phyloP scores from a whole-genome alignment of 2,797 vertebrate genomes.

The Argyrosomus regius region DNA sequence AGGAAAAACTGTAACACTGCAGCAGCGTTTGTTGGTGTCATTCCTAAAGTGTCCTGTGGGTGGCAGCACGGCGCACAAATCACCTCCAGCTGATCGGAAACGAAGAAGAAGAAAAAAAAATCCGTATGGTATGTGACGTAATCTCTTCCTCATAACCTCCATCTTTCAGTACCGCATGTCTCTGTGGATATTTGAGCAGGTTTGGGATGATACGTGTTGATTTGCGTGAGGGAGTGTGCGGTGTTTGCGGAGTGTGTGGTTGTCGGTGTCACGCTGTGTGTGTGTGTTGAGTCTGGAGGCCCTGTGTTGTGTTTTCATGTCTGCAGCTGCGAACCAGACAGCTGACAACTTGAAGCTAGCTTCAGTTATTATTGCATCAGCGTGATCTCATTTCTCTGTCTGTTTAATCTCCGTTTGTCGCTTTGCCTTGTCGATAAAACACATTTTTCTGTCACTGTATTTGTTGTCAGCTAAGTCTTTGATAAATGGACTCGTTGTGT shows the following conservation, averaged over 20 bases:
- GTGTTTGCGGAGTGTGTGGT: neutral
- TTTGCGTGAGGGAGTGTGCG: neutral
- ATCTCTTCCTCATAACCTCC: constrained; percentile 72
- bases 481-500: neutral
- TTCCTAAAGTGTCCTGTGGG: constrained; percentile 6
- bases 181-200: constrained; percentile 73
- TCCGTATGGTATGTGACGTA: constrained; percentile 74
- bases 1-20: no score
- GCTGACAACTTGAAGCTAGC: constrained; percentile 6
- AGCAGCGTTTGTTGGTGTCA: constrained; percentile 32
- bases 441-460: no score
- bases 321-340: constrained; percentile 42
- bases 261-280: neutral
- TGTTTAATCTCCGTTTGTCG: neutral
- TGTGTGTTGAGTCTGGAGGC: constrained; percentile 6
- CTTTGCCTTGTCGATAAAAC: accelerated
- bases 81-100: neutral
- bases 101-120: constrained; percentile 36
- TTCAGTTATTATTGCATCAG: constrained; percentile 3
- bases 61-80: constrained; percentile 28
- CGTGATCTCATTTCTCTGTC: neutral
- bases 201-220: constrained; percentile 42
- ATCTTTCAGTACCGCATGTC: constrained; percentile 80
- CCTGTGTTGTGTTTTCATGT: constrained; percentile 59
- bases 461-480: neutral